Evolutionary conservation across 2,797 vertebrate species (phyloP).

Genomic region (Hoplostethus atlanticus): DNA sequence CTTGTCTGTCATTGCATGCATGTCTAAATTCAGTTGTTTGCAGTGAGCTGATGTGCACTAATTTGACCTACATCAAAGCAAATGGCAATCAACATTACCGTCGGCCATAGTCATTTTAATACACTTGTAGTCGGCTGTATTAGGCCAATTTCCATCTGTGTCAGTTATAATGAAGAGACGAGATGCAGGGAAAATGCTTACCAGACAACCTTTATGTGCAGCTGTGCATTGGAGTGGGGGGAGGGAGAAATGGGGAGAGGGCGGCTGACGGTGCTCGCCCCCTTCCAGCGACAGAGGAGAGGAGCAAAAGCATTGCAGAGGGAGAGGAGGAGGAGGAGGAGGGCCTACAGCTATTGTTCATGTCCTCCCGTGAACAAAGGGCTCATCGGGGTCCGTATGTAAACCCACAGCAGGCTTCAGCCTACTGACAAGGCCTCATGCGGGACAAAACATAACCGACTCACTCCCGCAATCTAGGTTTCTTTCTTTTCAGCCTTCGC

Average conservation of each 20-base stretch:
- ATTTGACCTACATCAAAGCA: constrained; percentile 69
- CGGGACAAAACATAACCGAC: constrained; percentile 78
- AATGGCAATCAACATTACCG: constrained; percentile 67
- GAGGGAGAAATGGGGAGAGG: constrained; percentile 55
- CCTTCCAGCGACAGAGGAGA: constrained; percentile 69
- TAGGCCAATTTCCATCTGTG: constrained; percentile 80
- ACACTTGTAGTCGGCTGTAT: constrained; percentile 65
- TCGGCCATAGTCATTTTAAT: constrained; percentile 38
- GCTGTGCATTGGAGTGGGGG: constrained; percentile 76
- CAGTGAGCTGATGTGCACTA: constrained; percentile 60
- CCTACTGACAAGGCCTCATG: constrained; percentile 82
- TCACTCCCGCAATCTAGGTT: constrained; percentile 63
- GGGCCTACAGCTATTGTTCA: constrained; percentile 89
- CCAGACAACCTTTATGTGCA: constrained; percentile 80
- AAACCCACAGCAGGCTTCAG: constrained; percentile 83
- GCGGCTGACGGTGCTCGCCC: constrained; percentile 77
- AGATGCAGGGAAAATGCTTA: constrained; percentile 77
- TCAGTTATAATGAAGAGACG: constrained; percentile 72
- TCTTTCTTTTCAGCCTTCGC: constrained; percentile 42
- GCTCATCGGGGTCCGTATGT: constrained; percentile 85
- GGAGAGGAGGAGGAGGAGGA: constrained; percentile 76
- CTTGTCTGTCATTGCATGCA: constrained; percentile 29
- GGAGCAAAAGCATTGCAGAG: constrained; percentile 82
- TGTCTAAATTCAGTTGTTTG: constrained; percentile 51
- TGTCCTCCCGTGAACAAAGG: constrained; percentile 88